Base-by-base conservation (phyloP, 1,140 invertebrate genomes). In the Dermatophagoides farinae region DNA sequence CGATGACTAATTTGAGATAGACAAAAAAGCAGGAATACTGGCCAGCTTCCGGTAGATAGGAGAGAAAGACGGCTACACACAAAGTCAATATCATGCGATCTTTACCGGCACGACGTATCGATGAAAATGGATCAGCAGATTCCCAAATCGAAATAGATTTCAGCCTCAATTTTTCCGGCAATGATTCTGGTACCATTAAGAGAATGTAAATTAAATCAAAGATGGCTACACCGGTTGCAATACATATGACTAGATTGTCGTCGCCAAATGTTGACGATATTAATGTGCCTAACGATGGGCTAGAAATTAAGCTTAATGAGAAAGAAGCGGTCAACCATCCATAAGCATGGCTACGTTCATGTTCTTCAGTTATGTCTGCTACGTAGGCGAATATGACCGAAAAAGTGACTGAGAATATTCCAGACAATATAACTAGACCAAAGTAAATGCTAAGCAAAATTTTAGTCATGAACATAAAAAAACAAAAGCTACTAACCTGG, bases 1-100 rank as follows among this genome's bases (percentile, higher is more conserved):
- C 88, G 83, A 98, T 93, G 65, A 96, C 91, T 67, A 98, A 78
- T 77, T 89, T 91, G 50, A 99, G 79, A 75, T 99, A 99, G 66
- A 99, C 93, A 77, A 99, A 98, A 76, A 99, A 97, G 76, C 93
- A 97, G 61, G 93, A 97, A 75, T 98, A 98, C 75, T 97, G 89
- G 62, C 93, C 93, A 46, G 80, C 79, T 68, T 99, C 96, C n/a
- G 95, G 93, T 65, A 98, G 76, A 75, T 98, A 97, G 31, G 91
- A 97, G 46, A 98, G 78, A 72, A 98, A 92, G 64, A 98, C 93
- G 25, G 93, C 88, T 62, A 95, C 83, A 75, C 92, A 97, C 64
- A 98, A 79, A 79, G 97, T 86, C 64, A 97, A 76, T 67, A 98
- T 91, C 60, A 92, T 92, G 65, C 86, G 82, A 72, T 98, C 95